Base-by-base conservation (phyloP, 2,797 vertebrate genomes). In the Vultur gryphus region DNA sequence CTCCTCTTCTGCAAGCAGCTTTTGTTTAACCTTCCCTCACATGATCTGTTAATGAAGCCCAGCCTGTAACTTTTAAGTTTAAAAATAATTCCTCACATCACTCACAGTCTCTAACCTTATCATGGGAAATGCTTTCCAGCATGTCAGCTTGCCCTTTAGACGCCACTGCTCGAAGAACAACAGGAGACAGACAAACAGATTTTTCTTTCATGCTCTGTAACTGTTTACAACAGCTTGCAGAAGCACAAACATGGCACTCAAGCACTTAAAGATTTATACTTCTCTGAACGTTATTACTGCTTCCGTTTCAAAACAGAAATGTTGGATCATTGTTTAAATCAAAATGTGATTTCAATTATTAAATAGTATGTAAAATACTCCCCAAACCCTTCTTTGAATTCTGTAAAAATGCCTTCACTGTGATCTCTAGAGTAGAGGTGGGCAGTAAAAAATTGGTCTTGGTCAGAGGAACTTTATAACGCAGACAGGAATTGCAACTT, bases 71-170 rank as follows among this genome's bases (percentile, higher is more conserved):
- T 76, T 90, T 15, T 62, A 72, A 93, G 93, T 90, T 94, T 90
- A 97, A 97, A 97, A 96, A 95, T 93, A 96, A 94, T 57, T 95
- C 54, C 59, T 91, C 64, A 12, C 66, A 67, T 93, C 81, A 85
- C 33, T 84, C 75, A 1, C 39, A 73, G 81, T 67, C 86, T 87
- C 73, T 77, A 92, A 84, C 80, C 80, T 95, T 95, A 94, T 90
- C 85, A 76, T 11, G 25, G 62, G 83, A 94, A 97, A 73, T 66
- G 55, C 85, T 87, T 91, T 93, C 73, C 77, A 93, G 94, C 51
- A 84, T 90, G 90, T 96, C 95, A 95, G 21, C 67, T 79, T 95
- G 94, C 75, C 86, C 96, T 97, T 96, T 96, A 91, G 91, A 93
- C 77, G 51, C 29, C 37, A 58, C 58, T 59, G 31, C 62, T 91